These are phyloP conservation scores for Rutilus rutilus DNA, from an alignment of 2,113 vertebrate genomes.

Conservation along the genomic window DNA sequence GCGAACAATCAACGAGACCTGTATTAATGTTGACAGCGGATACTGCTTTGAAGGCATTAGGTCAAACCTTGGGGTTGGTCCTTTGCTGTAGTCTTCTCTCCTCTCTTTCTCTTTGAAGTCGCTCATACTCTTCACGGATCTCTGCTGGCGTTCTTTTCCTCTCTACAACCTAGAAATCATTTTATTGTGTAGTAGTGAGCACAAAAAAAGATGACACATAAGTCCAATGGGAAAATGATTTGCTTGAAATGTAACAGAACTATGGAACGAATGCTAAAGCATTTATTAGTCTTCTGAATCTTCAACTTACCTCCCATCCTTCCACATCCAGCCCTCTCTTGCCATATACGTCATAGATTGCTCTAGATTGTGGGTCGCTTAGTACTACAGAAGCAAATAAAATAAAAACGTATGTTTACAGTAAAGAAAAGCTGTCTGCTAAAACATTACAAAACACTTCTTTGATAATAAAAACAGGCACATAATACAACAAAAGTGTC, in stretches of 20 bases:
- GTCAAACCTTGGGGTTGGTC: conserved; percentile 93
- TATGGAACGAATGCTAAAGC: neutral
- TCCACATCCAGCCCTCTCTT: conserved; percentile 97
- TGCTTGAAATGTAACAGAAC: neutral
- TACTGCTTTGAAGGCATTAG: neutral
- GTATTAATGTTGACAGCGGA: neutral
- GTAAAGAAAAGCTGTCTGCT: neutral
- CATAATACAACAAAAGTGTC: neutral
- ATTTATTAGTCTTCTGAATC: conserved; percentile 5
- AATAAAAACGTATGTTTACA: conserved; percentile 5
- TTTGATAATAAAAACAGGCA: neutral
- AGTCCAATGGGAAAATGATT: neutral
- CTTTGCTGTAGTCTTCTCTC: conserved; percentile 93
- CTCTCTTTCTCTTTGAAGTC: conserved; percentile 92
- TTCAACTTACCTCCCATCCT: conserved; percentile 94
- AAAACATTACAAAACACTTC: neutral
- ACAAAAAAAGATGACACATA: neutral
- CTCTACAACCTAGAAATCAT: conserved; percentile 86
- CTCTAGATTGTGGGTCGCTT: conserved; percentile 93
- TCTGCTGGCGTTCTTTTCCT: conserved; percentile 92
- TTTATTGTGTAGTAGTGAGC: neutral
- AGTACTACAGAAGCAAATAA: conserved; percentile 80
- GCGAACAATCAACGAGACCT: neutral
- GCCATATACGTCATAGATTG: conserved; percentile 98
- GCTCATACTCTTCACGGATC: conserved; percentile 95